These are phyloP conservation scores for Drosophila parthenogenetica DNA, from an alignment of 2,888 invertebrate species.

Conservation along the genomic window DNA sequence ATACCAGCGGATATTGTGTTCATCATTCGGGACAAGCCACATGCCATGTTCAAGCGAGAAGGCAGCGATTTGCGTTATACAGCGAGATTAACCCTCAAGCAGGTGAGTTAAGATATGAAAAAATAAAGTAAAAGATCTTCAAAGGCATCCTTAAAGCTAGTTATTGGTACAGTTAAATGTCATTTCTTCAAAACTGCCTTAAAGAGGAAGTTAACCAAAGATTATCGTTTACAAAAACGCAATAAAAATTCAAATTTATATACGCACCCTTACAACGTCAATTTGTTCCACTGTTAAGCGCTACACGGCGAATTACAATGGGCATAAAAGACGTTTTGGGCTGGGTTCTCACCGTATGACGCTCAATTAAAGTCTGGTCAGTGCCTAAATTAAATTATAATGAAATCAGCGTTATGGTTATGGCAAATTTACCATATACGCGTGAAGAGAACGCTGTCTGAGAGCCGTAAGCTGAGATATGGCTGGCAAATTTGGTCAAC, in stretches of 20 bases:
- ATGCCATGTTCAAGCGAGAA: constrained; percentile 95
- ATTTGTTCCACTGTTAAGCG: constrained; percentile 29
- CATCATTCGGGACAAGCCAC: constrained; percentile 97
- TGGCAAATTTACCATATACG: constrained; percentile 83
- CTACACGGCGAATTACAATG: neutral
- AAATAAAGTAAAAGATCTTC: too few relatives aligned
- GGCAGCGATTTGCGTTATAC: constrained; percentile 97
- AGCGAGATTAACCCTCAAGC: constrained; percentile 94
- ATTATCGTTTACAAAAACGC: too few relatives aligned
- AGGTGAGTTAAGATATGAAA: constrained; percentile 87
- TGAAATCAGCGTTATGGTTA: constrained; percentile 80
- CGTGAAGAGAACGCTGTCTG: constrained; percentile 12
- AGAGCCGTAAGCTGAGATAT: constrained; percentile 29
- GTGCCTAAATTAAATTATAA: constrained; percentile 79
- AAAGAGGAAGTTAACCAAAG: too few relatives aligned
- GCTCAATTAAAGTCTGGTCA: constrained; percentile 74
- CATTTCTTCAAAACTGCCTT: too few relatives aligned
- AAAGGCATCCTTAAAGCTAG: too few relatives aligned
- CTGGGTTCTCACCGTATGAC: constrained; percentile 78
- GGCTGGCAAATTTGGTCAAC: constrained; percentile 75
- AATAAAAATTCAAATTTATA: neutral
- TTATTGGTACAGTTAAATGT: too few relatives aligned
- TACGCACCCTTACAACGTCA: constrained; percentile 25
- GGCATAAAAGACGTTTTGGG: constrained; percentile 11
- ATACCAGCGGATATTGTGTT: constrained; percentile 99